A percentile compares a stretch with the other conserved stretches of the same genome.
These are phyloP conservation scores for Misgurnus anguillicaudatus DNA, from an alignment of 2,113 vertebrate species.

Conservation along the genomic window DNA sequence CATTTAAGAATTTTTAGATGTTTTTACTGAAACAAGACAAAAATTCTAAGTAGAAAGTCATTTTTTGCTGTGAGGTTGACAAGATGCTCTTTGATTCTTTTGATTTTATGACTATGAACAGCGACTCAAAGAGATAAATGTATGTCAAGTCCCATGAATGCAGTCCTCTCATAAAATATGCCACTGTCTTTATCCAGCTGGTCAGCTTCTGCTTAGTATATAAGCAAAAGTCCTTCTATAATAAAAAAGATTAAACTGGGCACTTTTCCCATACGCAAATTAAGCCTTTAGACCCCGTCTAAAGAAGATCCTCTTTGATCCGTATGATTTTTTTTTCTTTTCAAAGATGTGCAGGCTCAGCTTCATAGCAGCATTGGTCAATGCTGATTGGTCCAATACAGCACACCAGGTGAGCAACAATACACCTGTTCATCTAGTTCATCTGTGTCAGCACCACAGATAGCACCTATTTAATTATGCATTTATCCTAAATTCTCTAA, in stretches of 20 bases:
- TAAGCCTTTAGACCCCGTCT: not conserved
- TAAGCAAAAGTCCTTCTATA: not conserved
- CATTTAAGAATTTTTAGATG: too few species aligned
- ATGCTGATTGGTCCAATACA: too few species aligned
- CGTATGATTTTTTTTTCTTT: not conserved
- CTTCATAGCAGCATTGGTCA: too few species aligned
- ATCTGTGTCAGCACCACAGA: too few species aligned
- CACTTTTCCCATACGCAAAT: not conserved
- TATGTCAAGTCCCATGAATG: not conserved
- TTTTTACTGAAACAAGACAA: too few species aligned
- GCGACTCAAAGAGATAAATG: not conserved
- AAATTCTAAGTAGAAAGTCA: too few species aligned
- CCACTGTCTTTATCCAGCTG: not conserved
- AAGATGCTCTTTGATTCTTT: not conserved
- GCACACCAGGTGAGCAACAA: too few species aligned
- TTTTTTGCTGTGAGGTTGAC: not conserved
- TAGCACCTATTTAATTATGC: too few species aligned
- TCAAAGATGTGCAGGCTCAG: too few species aligned
- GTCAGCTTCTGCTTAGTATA: not conserved
- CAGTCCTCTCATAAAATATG: constrained; percentile 15
- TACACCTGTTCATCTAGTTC: too few species aligned
- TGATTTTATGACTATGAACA: not conserved
- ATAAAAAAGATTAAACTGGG: not conserved
- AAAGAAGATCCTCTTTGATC: constrained; percentile 19
- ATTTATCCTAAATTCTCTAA: too few species aligned